Conservation (phyloP, 2,797 vertebrate genomes). For the Protosalanx chinensis region DNA sequence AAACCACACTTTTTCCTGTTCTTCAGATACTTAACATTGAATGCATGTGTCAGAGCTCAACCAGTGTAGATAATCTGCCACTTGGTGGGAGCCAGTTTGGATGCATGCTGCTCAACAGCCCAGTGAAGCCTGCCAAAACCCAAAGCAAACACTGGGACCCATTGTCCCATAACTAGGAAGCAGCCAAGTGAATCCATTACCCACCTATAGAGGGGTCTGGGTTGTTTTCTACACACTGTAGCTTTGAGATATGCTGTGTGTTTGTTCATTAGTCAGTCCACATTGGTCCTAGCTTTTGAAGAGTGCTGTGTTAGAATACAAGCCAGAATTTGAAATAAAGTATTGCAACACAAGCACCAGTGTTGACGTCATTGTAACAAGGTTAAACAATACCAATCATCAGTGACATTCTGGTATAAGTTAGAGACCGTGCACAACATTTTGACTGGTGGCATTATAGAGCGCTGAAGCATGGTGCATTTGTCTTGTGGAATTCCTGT, state of each 20-base stretch:
- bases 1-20: neutral
- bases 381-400: neutral
- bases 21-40: neutral
- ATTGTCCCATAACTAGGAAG: constrained; percentile 59
- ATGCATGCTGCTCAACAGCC: constrained; percentile 48
- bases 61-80: constrained; percentile 48
- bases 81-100: constrained; percentile 30
- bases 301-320: neutral
- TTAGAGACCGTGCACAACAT: constrained; percentile 50
- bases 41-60: constrained; percentile 6
- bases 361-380: neutral
- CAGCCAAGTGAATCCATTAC: constrained; percentile 66
- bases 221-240: constrained; percentile 41
- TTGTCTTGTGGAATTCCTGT: constrained; percentile 46
- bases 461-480: constrained; percentile 59
- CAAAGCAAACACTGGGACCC: constrained; percentile 63
- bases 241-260: constrained; percentile 48
- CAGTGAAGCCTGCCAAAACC: constrained; percentile 55
- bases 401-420: neutral
- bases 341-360: neutral
- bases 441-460: constrained; percentile 50
- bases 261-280: constrained; percentile 28
- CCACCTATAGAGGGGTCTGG: constrained; percentile 57
- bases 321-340: neutral
- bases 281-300: neutral